Percentiles rank a stretch among this genome's conserved stretches.
These are phyloP conservation scores for Micropoecilia bifurca DNA, from an alignment of 2,797 vertebrate genomes.

Conservation along the genomic window DNA sequence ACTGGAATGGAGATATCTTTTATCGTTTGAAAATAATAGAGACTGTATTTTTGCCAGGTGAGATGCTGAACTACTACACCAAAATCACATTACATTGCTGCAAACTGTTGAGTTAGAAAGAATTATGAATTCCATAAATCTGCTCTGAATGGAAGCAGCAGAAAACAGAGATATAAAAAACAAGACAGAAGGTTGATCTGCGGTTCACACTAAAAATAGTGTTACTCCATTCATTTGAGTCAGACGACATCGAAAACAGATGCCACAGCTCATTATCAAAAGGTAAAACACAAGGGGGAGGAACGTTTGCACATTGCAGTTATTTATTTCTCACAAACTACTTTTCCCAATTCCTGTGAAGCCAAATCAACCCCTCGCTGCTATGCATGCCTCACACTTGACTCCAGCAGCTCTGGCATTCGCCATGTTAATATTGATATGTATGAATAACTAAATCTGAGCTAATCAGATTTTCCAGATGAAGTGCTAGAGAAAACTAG, in stretches of 20 bases:
- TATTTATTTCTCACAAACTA: background rate
- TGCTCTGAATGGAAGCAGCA: background rate
- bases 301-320: background rate
- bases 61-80: background rate
- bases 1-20: background rate
- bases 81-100: background rate
- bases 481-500: background rate
- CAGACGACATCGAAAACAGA: background rate
- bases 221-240: background rate
- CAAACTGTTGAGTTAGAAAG: background rate
- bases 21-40: background rate
- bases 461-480: background rate
- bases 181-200: background rate
- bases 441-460: background rate
- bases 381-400: background rate
- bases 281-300: background rate
- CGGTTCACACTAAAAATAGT: background rate
- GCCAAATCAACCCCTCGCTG: conserved; percentile 1
- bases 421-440: background rate
- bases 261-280: background rate
- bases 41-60: background rate
- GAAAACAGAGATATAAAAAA: background rate
- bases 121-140: background rate
- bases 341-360: background rate
- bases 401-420: background rate